Evolutionary conservation across 2,797 vertebrate genomes (phyloP).

Genomic region (Fratercula arctica): DNA sequence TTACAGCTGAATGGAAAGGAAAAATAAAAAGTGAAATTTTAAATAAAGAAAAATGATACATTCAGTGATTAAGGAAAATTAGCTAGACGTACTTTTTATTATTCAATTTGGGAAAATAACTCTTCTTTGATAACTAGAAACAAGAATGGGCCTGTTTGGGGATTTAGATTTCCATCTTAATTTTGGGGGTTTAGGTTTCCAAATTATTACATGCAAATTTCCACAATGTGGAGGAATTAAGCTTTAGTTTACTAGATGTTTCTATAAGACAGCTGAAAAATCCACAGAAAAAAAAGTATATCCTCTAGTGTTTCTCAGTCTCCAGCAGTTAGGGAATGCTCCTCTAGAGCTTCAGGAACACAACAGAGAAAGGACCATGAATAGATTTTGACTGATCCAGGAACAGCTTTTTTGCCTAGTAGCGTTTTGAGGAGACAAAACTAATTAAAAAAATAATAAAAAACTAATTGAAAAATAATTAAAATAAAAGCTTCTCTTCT

Average conservation of each 20-base stretch:
- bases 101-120: not conserved
- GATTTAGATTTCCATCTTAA: not conserved
- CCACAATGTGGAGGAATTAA: not conserved
- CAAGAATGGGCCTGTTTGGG: not conserved
- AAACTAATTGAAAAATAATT: too few relatives aligned
- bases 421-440: not conserved
- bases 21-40: not conserved
- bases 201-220: not conserved
- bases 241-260: not conserved
- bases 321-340: not conserved
- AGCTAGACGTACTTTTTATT: not conserved
- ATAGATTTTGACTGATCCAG: not conserved
- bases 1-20: not conserved
- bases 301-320: not conserved
- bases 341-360: not conserved
- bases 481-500: not conserved
- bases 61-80: not conserved
- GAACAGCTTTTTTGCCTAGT: not conserved
- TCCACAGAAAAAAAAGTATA: not conserved
- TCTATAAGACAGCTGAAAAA: not conserved
- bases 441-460: not conserved
- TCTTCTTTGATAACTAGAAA: not conserved
- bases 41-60: not conserved
- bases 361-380: not conserved
- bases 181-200: not conserved